Percentiles rank a stretch among this genome's conserved stretches.
These are phyloP conservation scores for Andrena dorsata DNA, from an alignment of 2,888 invertebrate genomes.

Conservation along the genomic window DNA sequence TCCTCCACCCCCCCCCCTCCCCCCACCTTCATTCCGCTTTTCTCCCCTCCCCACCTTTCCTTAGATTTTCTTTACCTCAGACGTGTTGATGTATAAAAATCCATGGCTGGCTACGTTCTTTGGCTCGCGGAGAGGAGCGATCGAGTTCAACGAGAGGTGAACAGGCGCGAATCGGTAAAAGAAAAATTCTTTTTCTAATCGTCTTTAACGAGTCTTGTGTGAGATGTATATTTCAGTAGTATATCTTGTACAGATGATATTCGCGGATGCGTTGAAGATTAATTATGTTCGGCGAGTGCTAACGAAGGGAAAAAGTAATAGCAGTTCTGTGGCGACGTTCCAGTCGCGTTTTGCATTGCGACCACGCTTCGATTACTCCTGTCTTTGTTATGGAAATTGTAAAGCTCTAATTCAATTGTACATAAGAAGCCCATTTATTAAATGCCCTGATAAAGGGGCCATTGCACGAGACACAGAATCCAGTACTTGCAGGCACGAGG, in stretches of 20 bases:
- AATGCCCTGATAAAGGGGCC: slow-evolving; percentile 54
- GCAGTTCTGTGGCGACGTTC: slow-evolving; percentile 66
- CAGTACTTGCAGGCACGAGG: slow-evolving; percentile 57
- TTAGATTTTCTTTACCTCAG: slow-evolving; percentile 58
- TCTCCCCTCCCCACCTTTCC: slow-evolving; percentile 33
- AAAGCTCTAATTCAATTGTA: slow-evolving; percentile 77
- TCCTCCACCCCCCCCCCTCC: slow-evolving; percentile 29
- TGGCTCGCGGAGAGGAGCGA: slow-evolving; percentile 46
- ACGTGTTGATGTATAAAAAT: slow-evolving; percentile 65
- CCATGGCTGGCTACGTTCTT: slow-evolving; percentile 76
- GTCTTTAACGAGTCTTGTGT: slow-evolving; percentile 65
- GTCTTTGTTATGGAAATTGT: slow-evolving; percentile 62
- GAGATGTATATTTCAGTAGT: slow-evolving; percentile 74
- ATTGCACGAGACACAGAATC: slow-evolving; percentile 56
- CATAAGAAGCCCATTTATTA: slow-evolving; percentile 73
- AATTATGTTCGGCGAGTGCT: slow-evolving; percentile 49
- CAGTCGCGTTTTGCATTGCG: slow-evolving; percentile 57
- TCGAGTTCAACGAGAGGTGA: slow-evolving; percentile 34
- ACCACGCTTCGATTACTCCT: slow-evolving; percentile 48
- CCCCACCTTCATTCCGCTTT: slow-evolving; percentile 12
- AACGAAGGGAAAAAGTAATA: slow-evolving; percentile 33
- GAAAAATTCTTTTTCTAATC: slow-evolving; percentile 58
- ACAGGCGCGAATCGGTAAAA: slow-evolving; percentile 11
- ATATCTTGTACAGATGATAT: slow-evolving; percentile 70
- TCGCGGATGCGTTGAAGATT: slow-evolving; percentile 60